A percentile compares a stretch with the other conserved stretches of the same genome.
Conservation (phyloP, 2,888 invertebrate species). For the Netelia melanura region DNA sequence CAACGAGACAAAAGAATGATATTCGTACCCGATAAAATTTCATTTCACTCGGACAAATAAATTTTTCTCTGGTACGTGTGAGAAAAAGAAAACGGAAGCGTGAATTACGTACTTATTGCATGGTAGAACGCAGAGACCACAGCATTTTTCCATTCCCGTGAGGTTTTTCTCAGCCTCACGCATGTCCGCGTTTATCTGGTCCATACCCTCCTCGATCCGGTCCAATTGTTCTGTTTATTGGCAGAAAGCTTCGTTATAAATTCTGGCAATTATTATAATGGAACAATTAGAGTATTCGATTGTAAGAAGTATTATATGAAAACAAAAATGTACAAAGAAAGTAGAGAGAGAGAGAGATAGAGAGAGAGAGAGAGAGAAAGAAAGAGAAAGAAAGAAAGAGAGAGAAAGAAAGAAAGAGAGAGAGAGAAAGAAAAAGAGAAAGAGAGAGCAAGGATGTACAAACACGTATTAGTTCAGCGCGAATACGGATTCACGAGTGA, state of each 20-base stretch:
- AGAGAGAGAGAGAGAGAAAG: not conserved
- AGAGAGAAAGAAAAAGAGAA: slow-evolving; percentile 42
- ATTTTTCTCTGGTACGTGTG: slow-evolving; percentile 11
- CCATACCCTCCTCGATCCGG: slow-evolving; percentile 99
- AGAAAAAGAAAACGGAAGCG: slow-evolving; percentile 17
- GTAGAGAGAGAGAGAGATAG: slow-evolving; percentile 46
- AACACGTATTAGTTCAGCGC: slow-evolving; percentile 56
- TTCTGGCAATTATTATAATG: slow-evolving; percentile 12
- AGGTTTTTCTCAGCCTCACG: slow-evolving; percentile 99
- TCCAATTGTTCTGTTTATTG: slow-evolving; percentile 97
- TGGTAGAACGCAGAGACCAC: slow-evolving; percentile 98
- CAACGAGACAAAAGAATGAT: too few species aligned
- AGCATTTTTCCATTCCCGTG: slow-evolving; percentile 99
- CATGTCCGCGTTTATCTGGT: slow-evolving; percentile 99
- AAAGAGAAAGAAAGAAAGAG: slow-evolving; percentile 49
- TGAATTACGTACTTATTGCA: slow-evolving; percentile 95
- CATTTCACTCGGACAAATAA: slow-evolving; percentile 13
- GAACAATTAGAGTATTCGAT: slow-evolving; percentile 42
- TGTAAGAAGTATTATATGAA: slow-evolving; percentile 48
- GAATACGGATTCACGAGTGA: slow-evolving; percentile 33
- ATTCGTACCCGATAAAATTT: slow-evolving; percentile 11
- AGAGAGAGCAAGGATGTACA: slow-evolving; percentile 55
- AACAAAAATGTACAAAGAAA: slow-evolving; percentile 37
- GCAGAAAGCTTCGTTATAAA: slow-evolving; percentile 68
- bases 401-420: slow-evolving; percentile 13